Evolutionary conservation across 2,113 vertebrate species (phyloP), one percentile per base, ranked within the genome.

Genomic region (Myodes glareolus): DNA sequence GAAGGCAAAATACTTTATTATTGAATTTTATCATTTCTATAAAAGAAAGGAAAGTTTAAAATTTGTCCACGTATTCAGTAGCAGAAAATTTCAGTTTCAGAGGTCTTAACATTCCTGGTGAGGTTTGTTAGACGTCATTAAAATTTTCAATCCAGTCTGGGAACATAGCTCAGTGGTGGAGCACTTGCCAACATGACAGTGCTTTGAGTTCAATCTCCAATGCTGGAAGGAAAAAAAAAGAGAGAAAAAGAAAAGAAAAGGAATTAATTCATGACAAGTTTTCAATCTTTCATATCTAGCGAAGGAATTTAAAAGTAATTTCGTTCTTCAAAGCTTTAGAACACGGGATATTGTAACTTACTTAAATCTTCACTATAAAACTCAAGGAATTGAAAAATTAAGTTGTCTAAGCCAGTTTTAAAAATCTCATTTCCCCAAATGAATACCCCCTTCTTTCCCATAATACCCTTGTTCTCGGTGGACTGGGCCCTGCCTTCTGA

Each of bases 281-380:
- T 78, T n/a, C 58, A 81, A 91, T 96, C 77, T 96, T 96, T 95
- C 70, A 68, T 89, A 70, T 95, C 67, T 97, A 91, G n/a, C 52
- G 65, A 94, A 97, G 88, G 90, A 96, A 97, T 95, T 97, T 94
- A 94, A 96, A 96, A 92, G 81, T 94, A 97, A 96, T 92, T 97
- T 70, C 91, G 17, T 88, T 97, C 96, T 97, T 96, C 58, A 90
- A 94, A 88, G 95, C 5, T 25, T 94, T 67, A 82, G 84, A 94
- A 90, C n/a, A 81, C 39, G 96, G 85, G 92, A 73, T 95, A 68
- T 84, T 97, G 68, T 88, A 96, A 92, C 77, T 80, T 92, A 94
- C 63, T 96, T 94, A 96, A 97, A 92, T 92, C 47, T 90, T 94
- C 52, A 72, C 86, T 93, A 36, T 94, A 92, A 94, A 97, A 95